Conservation (phyloP, 2,797 vertebrate genomes). For the Anabacerthia variegaticeps region DNA sequence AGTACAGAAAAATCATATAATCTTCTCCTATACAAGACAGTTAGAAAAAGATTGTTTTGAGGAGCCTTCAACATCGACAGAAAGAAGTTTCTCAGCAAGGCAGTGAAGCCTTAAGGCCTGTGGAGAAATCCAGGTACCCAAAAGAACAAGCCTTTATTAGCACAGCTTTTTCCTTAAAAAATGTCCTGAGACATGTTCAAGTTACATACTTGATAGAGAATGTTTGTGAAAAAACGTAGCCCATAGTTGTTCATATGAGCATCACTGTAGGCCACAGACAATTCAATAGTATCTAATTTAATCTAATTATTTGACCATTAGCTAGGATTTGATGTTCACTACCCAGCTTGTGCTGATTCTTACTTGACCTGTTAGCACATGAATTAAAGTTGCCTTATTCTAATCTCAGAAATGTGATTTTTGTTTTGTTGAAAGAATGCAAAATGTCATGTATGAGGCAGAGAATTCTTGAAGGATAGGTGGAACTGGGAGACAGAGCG, state of each 20-base stretch:
- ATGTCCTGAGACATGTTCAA: background rate
- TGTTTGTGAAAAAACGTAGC: background rate
- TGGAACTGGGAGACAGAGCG: background rate
- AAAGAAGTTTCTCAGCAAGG: background rate
- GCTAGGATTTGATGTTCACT: background rate
- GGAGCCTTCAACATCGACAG: background rate
- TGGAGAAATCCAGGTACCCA: background rate
- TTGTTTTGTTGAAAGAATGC: background rate
- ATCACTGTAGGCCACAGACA: background rate
- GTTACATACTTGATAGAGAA: background rate
- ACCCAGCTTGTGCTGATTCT: background rate
- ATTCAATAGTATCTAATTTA: background rate
- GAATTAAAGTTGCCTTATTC: background rate
- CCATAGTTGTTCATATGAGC: background rate
- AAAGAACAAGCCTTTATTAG: background rate
- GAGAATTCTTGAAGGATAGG: background rate
- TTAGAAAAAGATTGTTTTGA: background rate
- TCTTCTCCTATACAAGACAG: background rate
- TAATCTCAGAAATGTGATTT: background rate
- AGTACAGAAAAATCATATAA: background rate
- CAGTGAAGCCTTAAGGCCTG: background rate
- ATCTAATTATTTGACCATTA: background rate
- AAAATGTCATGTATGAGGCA: background rate
- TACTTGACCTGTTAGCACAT: background rate
- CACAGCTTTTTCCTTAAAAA: background rate